These are phyloP conservation scores for Dascyllus trimaculatus DNA, from an alignment of 2,113 vertebrate genomes.

Conservation along the genomic window DNA sequence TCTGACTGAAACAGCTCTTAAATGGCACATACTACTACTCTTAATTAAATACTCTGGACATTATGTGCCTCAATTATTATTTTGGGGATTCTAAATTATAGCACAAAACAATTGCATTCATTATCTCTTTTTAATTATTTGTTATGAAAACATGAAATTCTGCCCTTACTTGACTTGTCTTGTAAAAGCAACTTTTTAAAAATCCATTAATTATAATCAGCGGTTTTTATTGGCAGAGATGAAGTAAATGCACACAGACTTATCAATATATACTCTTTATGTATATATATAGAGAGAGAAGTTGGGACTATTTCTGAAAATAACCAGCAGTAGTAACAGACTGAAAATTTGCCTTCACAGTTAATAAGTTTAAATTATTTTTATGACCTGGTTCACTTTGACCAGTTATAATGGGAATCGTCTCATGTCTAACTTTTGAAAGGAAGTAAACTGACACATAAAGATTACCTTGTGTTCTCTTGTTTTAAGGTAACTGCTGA, in stretches of 20 bases:
- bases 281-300: no score
- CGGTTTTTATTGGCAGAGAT: no score
- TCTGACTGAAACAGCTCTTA: neutral
- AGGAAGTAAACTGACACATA: no score
- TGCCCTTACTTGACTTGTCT: neutral
- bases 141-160: neutral
- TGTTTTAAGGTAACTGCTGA: neutral
- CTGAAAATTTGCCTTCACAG: no score
- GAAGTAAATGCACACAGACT: no score
- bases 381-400: neutral
- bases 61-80: neutral
- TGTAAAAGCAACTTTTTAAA: no score
- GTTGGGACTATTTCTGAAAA: no score
- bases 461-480: no score
- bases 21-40: neutral
- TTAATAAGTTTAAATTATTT: neutral
- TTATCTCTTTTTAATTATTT: neutral
- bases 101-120: neutral
- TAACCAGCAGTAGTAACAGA: no score
- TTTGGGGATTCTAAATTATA: neutral
- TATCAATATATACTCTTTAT: no score
- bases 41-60: slow-evolving; percentile 10
- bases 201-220: no score
- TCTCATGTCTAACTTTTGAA: no score
- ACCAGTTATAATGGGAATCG: neutral